phyloP scores from a whole-genome alignment of 2,888 invertebrate genomes.

The Mesorhabditis belari region DNA sequence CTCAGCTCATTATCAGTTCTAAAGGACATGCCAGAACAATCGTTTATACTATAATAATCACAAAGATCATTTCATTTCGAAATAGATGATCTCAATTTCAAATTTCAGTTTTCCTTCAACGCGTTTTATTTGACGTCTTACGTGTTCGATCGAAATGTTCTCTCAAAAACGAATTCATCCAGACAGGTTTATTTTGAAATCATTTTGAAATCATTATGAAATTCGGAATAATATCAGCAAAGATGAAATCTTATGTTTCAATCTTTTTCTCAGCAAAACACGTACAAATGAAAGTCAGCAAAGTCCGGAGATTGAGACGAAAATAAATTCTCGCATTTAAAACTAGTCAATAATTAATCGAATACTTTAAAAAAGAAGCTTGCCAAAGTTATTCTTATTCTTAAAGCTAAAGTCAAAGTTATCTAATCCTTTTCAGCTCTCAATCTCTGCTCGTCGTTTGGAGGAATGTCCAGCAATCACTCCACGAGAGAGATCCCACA shows the following conservation, averaged over 20 bases:
- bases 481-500: constrained; percentile 34
- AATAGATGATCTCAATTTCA: too few relatives aligned
- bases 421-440: constrained; percentile 9
- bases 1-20: not conserved
- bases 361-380: not conserved
- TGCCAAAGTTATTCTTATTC: not conserved
- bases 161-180: constrained; percentile 44
- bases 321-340: too few relatives aligned
- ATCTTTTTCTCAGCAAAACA: too few relatives aligned
- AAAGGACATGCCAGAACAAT: not conserved
- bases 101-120: constrained; percentile 44
- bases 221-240: too few relatives aligned
- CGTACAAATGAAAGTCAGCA: too few relatives aligned
- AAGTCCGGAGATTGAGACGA: not conserved
- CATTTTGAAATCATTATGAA: constrained; percentile 19
- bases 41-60: not conserved
- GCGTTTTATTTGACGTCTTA: constrained; percentile 44
- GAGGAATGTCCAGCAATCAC: constrained; percentile 40
- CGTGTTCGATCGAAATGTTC: constrained; percentile 42
- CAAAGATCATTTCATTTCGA: not conserved
- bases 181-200: too few relatives aligned
- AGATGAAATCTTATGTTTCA: too few relatives aligned
- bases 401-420: too few relatives aligned
- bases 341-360: too few relatives aligned
- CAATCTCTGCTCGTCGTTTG: constrained; percentile 24